A percentile compares a stretch with the other conserved stretches of the same genome.
phyloP scores from a whole-genome alignment of 2,888 invertebrate genomes.

The Brenthis ino region DNA sequence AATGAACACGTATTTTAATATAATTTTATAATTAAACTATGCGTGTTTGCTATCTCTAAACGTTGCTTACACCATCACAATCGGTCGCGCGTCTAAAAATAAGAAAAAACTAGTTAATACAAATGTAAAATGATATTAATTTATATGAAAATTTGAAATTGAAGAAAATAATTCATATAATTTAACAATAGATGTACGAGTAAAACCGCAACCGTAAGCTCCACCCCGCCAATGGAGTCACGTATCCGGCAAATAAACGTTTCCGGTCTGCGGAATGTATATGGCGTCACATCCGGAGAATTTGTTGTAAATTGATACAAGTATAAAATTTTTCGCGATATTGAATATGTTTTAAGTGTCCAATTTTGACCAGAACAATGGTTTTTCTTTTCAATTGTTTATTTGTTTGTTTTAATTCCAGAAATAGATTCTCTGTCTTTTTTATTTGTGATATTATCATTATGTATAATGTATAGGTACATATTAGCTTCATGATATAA shows the following conservation, averaged over 20 bases:
- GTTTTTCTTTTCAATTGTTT: background rate
- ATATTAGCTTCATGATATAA: no score
- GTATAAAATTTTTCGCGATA: conserved; percentile 7
- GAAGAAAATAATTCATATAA: conserved; percentile 7
- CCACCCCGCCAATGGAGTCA: conserved; percentile 26
- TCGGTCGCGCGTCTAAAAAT: no score
- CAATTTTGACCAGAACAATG: background rate
- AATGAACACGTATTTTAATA: no score
- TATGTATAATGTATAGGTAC: no score
- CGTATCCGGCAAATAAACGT: conserved; percentile 38
- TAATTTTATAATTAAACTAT: no score
- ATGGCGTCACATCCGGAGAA: conserved; percentile 33
- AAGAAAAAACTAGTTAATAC: no score
- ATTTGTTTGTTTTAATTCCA: no score
- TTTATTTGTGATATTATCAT: no score
- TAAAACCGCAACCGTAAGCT: conserved; percentile 23
- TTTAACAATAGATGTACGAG: conserved; percentile 7
- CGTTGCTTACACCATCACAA: no score
- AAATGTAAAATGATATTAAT: no score
- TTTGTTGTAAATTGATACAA: conserved; percentile 32
- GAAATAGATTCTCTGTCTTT: no score
- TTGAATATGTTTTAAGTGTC: conserved; percentile 6
- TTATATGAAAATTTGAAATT: conserved; percentile 12
- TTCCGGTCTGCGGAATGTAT: conserved; percentile 37
- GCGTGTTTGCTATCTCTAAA: no score